Evolutionary conservation across 2,888 invertebrate genomes (phyloP).

Genomic region (Drosophila hamatofila): DNA sequence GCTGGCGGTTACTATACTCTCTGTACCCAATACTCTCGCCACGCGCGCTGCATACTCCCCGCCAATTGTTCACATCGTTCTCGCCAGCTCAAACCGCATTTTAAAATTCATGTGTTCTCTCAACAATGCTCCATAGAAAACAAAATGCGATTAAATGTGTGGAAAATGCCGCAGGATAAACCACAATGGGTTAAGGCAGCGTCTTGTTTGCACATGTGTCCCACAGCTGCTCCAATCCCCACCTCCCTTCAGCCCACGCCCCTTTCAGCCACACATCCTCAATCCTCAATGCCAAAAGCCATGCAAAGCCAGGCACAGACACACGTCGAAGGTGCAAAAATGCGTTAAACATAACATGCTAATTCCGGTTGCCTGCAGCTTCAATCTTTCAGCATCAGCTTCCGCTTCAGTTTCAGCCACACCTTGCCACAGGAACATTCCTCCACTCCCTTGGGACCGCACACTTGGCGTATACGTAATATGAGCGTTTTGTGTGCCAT

Average conservation of each 20-base stretch:
- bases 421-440: slow-evolving; percentile 16
- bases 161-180: slow-evolving; percentile 81
- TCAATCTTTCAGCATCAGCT: slow-evolving; percentile 60
- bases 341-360: slow-evolving; percentile 82
- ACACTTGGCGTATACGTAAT: slow-evolving; percentile 55
- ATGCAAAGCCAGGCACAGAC: slow-evolving; percentile 41
- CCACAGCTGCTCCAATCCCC: background rate
- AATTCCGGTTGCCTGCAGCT: slow-evolving; percentile 75
- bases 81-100: slow-evolving; percentile 62
- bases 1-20: slow-evolving; percentile 21
- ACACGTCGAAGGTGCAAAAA: slow-evolving; percentile 79
- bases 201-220: slow-evolving; percentile 71
- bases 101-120: slow-evolving; percentile 77
- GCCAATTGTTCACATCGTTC: background rate
- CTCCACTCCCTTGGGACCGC: slow-evolving; percentile 2
- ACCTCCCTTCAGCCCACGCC: background rate
- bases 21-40: slow-evolving; percentile 1
- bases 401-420: slow-evolving; percentile 8
- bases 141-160: slow-evolving; percentile 83
- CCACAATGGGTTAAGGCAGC: slow-evolving; percentile 75
- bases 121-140: slow-evolving; percentile 66
- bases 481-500: slow-evolving; percentile 75
- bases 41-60: background rate
- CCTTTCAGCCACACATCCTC: background rate
- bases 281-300: slow-evolving; percentile 23